Evolutionary conservation across 2,797 vertebrate genomes (phyloP), one percentile per base, ranked within the genome.

Genomic region (Amniataba percoides): DNA sequence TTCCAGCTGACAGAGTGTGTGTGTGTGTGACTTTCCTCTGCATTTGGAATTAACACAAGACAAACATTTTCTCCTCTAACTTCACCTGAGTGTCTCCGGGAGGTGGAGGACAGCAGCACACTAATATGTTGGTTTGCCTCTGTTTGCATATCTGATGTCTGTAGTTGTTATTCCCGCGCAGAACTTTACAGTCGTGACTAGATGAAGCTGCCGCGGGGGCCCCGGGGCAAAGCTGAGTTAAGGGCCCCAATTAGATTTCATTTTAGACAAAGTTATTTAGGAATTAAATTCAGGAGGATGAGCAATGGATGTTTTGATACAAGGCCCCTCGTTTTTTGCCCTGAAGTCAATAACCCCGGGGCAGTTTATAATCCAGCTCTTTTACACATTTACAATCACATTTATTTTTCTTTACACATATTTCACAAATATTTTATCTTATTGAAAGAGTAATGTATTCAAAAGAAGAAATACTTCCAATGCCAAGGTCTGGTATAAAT

Each of bases 1-100:
- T 27, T 67, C 64, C 55, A 74, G 65, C 56, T 71, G 66, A 60
- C 71, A 62, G 45, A 39, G 40, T 8, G 3, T 1, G 25, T 45
- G n/a, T n/a, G n/a, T n/a, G n/a, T n/a, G n/a, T 45, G 74, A 59
- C 57, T 67, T 68, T 34, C 49, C 25, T 70, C 48, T 34, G 46
- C 61, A 48, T 53, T 63, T 21, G 27, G 61, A 71, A 43, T 34
- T 31, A 49, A 77, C 36, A 25, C 46, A 84, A 69, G 51, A 59
- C 49, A 57, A 56, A 60, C 16, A 23, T 39, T 59, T 49, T 67
- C 57, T 36, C 39, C 34, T 62, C 74, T 23, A 31, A 69, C 16
- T 42, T 66, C 27, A 25, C 45, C 52, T 46, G 8, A 55, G n/a
- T 16, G 23, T 40, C 31, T 8, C 46, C 14, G 9, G 31, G 14